A percentile compares a stretch with the other conserved stretches of the same genome.
These are phyloP conservation scores for Epizoanthus ramosus DNA, from an alignment of 92 coral and sea anemone genomes.

Conservation along the genomic window DNA sequence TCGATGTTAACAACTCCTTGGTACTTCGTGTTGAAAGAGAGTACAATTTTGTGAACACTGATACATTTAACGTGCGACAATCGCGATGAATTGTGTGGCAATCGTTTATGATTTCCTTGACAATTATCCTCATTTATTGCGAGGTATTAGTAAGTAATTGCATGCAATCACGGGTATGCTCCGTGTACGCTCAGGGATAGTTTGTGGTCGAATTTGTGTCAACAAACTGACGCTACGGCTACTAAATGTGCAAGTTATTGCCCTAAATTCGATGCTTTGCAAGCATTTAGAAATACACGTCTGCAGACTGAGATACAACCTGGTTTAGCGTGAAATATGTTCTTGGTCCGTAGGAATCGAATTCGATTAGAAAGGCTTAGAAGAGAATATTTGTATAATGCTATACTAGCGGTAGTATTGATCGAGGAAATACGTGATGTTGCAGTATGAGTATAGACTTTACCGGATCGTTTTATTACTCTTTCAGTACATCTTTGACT, in stretches of 20 bases:
- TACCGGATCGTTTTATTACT: background rate
- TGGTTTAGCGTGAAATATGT: background rate
- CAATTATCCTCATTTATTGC: background rate
- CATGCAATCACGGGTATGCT: conserved; percentile 8
- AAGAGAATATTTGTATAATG: background rate
- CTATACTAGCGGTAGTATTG: background rate
- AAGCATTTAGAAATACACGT: background rate
- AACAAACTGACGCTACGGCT: conserved; percentile 20
- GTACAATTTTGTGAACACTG: conserved; percentile 10
- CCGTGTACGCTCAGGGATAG: background rate
- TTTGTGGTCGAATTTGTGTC: conserved; percentile 29
- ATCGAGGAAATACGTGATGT: background rate
- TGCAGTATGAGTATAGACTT: background rate
- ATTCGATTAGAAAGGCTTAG: no score
- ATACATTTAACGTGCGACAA: background rate
- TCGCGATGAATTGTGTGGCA: background rate
- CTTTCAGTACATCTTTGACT: background rate
- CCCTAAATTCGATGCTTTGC: background rate
- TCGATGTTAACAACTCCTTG: background rate
- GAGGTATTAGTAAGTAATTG: no score
- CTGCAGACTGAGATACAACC: background rate
- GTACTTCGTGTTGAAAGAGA: background rate
- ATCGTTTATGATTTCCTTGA: background rate
- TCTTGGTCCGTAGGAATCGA: background rate
- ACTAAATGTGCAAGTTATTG: conserved; percentile 13